Percentiles rank a stretch among this genome's conserved stretches.
Evolutionary conservation across 2,113 vertebrate genomes (phyloP).

Genomic region (Daboia siamensis): DNA sequence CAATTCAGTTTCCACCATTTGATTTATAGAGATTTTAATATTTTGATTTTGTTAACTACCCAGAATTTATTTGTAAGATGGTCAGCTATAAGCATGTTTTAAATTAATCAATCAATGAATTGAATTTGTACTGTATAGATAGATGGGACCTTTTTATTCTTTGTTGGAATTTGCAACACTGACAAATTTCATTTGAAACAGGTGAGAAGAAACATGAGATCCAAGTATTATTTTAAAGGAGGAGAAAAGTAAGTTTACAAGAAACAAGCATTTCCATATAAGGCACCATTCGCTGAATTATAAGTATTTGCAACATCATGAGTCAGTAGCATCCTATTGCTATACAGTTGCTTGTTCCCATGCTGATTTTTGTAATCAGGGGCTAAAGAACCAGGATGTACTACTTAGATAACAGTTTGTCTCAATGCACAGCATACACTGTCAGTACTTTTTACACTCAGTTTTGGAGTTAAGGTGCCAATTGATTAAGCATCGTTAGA

Average conservation of each 20-base stretch:
- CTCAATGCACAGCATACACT: background rate
- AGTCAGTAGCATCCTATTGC: background rate
- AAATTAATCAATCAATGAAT: background rate
- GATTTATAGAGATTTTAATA: background rate
- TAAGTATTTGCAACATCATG: background rate
- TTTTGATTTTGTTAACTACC: background rate
- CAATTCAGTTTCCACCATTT: background rate
- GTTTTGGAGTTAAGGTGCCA: conserved; percentile 5
- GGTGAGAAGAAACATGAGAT: background rate
- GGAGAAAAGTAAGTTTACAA: background rate
- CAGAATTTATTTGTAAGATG: background rate
- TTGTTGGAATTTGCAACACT: background rate
- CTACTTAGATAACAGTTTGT: background rate
- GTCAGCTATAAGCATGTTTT: background rate
- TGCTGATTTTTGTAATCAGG: background rate
- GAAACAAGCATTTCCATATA: background rate
- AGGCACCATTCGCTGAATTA: background rate
- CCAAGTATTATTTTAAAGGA: background rate
- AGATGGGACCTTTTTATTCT: background rate
- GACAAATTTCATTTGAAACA: background rate
- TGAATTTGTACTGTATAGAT: too few species aligned
- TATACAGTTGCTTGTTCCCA: background rate
- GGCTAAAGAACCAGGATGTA: background rate
- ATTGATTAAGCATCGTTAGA: conserved; percentile 28
- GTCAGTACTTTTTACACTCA: background rate